Evolutionary conservation across 2,888 invertebrate genomes (phyloP), one percentile per base, ranked within the genome.

Genomic region (Microchrysa polita): DNA sequence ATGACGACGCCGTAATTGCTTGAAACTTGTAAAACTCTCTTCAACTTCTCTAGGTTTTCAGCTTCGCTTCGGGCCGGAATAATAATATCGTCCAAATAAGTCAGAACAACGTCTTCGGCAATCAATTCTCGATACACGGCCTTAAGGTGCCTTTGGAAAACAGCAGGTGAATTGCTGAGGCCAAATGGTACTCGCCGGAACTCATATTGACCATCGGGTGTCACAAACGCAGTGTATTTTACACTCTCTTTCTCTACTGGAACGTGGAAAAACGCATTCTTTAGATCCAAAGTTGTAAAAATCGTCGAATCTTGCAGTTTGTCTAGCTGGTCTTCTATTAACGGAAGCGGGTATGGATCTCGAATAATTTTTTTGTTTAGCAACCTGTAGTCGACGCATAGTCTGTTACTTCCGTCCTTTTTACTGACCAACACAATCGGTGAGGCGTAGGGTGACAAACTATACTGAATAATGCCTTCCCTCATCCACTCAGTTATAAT

Each of bases 191-290:
- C 79, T 74, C 77, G 79, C 7, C 79, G 53, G 75, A 84, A 84
- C 75, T 85, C 82, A 75, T 76, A 84, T 53, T 81, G 83, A 1
- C 83, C 82, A 75, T 78, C 78, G 18, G 78, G 81, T 16, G 81
- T 83, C 0, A 84, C 82, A 77, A 84, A 83, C 0, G 83, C 73
- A 4, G 82, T 83, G 72, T 82, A 82, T 77, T 81, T 81, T 12
- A 27, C 10, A 73, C 79, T 79, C 5, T 75, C 74, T 65, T 77
- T 72, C n/a, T 80, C 78, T 1, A 83, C 76, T 2, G 74, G 74
- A 14, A 83, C 81, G 76, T 83, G 82, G 40, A 82, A 81, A 12
- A 48, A n/a, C 10, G 42, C 61, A 1, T 61, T 61, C 40, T 61
- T 40, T 16, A 40, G 5, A 1, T 74, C 72, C 1, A 76, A 48